Base-by-base conservation (phyloP, 2,113 vertebrate genomes). In the Andinoacara biseriatus region DNA sequence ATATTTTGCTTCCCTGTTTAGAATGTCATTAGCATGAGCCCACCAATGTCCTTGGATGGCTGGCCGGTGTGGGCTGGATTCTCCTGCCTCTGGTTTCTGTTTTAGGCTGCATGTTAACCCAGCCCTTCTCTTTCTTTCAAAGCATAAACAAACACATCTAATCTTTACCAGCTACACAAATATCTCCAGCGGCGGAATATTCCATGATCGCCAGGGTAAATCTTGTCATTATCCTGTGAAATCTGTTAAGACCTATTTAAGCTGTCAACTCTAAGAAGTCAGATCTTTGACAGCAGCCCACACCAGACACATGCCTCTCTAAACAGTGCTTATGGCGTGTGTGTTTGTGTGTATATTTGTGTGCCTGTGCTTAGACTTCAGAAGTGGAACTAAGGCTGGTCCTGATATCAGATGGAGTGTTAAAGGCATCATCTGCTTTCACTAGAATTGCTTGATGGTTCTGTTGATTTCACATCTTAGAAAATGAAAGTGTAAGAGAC, bases 201-300 rank as follows among this genome's bases (percentile, higher is more conserved):
- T 88, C 77, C 49, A 72, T n/a, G 24, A 88, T 92, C 80, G 72
- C 81, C 15, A 4, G 84, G 76, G 26, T 80, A 87, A 85, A 92
- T 93, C 87, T 89, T 78, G 84, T 88, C 88, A 81, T 93, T 90
- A 91, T 94, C 80, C 89, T 67, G 89, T 75, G 82, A 93, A 94
- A 93, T 94, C 91, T 92, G 80, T 87, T 93, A 85, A 91, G 82
- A 87, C 78, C 88, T 61, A 82, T 89, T 87, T 90, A 92, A 92
- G 86, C 85, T 86, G 74, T 86, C 82, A 62, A 85, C 74, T 86
- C 57, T 78, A 81, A 90, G 78, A 84, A 89, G 81, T 60, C 65
- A 78, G 81, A 86, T 83, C 78, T 69, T 81, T 87, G 83, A 86
- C 87, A 86, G 82, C 74, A 74, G 78, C 67, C 58, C 74, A 58